These are phyloP conservation scores for Acanthurus tractus DNA, from an alignment of 2,797 vertebrate genomes.

Conservation along the genomic window DNA sequence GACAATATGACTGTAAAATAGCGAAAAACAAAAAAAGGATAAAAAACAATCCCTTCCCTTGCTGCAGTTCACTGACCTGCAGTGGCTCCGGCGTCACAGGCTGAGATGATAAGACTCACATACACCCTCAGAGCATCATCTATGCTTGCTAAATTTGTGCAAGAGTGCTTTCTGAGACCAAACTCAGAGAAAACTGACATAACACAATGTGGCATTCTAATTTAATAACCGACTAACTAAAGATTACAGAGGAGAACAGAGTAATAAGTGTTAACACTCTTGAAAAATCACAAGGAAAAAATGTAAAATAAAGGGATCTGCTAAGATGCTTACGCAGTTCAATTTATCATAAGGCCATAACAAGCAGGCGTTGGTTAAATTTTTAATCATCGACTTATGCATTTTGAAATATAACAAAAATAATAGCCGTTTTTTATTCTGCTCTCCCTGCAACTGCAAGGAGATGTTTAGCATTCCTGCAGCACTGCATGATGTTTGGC, in stretches of 20 bases:
- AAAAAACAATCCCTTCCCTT: background rate
- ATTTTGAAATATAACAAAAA: slow-evolving; percentile 38
- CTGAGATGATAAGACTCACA: slow-evolving; percentile 20
- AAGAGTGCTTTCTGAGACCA: slow-evolving; percentile 23
- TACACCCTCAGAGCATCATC: slow-evolving; percentile 6
- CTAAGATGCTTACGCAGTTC: slow-evolving; percentile 21
- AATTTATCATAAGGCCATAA: slow-evolving; percentile 34
- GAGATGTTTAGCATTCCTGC: slow-evolving; percentile 26
- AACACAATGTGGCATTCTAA: slow-evolving; percentile 52
- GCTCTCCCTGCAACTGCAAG: slow-evolving; percentile 8
- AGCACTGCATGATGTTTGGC: slow-evolving; percentile 13
- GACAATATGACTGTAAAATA: slow-evolving; percentile 9
- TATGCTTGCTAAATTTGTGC: slow-evolving; percentile 17
- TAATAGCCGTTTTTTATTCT: slow-evolving; percentile 24
- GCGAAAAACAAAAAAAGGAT: background rate
- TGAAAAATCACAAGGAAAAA: slow-evolving; percentile 33
- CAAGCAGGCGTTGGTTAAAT: slow-evolving; percentile 33
- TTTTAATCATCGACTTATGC: slow-evolving; percentile 38
- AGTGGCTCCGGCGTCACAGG: slow-evolving; percentile 7
- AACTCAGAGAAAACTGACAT: slow-evolving; percentile 30
- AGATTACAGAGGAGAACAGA: slow-evolving; percentile 34
- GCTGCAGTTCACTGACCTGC: slow-evolving; percentile 41
- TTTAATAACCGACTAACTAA: slow-evolving; percentile 58
- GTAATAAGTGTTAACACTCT: slow-evolving; percentile 45
- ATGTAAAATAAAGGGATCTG: background rate